Percentiles rank a stretch among this genome's conserved stretches.
Evolutionary conservation across 2,888 invertebrate species (phyloP).

Genomic region (Drosophila emarginata): DNA sequence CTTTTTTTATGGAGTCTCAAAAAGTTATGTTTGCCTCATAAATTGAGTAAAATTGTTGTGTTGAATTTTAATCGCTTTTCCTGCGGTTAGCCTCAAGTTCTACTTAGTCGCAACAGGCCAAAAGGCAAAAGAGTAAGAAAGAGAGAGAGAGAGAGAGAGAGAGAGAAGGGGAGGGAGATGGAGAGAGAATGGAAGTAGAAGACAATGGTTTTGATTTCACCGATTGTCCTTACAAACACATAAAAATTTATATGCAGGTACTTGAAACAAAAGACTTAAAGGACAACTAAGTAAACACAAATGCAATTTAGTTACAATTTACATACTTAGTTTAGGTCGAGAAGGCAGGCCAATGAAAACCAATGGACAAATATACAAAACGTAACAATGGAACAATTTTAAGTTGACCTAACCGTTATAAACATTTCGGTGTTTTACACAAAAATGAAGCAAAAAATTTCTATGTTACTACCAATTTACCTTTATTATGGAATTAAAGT

Average conservation of each 20-base stretch:
- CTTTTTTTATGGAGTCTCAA: slow-evolving; percentile 62
- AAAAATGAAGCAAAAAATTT: no score
- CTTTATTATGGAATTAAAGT: no score
- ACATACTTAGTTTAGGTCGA: neutral
- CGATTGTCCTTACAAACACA: neutral
- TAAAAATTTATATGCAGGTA: slow-evolving; percentile 26
- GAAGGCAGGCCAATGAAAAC: neutral
- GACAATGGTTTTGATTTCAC: neutral
- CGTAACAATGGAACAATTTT: no score
- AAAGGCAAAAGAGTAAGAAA: neutral
- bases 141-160: neutral
- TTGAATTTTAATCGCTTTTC: slow-evolving; percentile 66
- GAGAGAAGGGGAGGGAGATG: no score
- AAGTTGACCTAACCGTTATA: no score
- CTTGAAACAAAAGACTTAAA: slow-evolving; percentile 27
- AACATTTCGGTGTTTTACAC: no score
- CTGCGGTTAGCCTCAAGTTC: slow-evolving; percentile 36
- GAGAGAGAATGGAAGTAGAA: neutral
- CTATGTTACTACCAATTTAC: no score
- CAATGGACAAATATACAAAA: no score
- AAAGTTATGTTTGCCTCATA: slow-evolving; percentile 65
- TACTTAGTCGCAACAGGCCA: neutral
- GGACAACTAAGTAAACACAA: slow-evolving; percentile 20
- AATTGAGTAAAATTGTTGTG: slow-evolving; percentile 68
- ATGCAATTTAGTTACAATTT: slow-evolving; percentile 23